Percentiles rank a stretch among this genome's conserved stretches.
Conservation (phyloP, 2,797 vertebrate species). For the Gymnodraco acuticeps region DNA sequence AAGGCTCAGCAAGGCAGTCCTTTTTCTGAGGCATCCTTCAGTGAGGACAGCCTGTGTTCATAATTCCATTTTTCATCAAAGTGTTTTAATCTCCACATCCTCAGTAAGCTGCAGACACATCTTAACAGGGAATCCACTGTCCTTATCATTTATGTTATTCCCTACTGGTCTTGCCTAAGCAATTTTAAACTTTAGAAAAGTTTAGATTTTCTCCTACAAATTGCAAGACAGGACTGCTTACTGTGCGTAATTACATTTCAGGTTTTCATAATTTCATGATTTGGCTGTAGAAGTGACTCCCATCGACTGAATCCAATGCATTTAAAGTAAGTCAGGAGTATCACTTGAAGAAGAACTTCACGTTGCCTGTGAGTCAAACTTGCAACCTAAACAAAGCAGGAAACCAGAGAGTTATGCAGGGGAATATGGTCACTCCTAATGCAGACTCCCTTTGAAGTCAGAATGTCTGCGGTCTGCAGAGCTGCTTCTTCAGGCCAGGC, state of each 20-base stretch:
- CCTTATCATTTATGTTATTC: conserved; percentile 68
- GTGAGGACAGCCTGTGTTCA: conserved; percentile 72
- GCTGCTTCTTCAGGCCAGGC: conserved; percentile 54
- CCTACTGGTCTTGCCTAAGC: conserved; percentile 47
- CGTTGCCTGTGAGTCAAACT: conserved; percentile 36
- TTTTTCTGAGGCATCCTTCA: conserved; percentile 74
- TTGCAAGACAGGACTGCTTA: conserved; percentile 42
- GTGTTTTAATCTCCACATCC: conserved; percentile 79
- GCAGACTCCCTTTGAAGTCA: conserved; percentile 60
- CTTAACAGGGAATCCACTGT: conserved; percentile 69
- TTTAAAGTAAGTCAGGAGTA: conserved; percentile 18
- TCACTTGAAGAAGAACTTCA: conserved; percentile 14
- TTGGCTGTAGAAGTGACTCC: conserved; percentile 12
- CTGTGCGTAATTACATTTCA: conserved; percentile 55
- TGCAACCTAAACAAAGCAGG: conserved; percentile 58
- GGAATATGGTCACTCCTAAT: conserved; percentile 52
- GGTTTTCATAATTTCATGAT: conserved; percentile 34
- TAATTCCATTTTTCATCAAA: conserved; percentile 86
- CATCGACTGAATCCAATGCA: conserved; percentile 7
- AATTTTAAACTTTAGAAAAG: conserved; percentile 58
- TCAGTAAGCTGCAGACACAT: conserved; percentile 68
- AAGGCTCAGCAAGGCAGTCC: conserved; percentile 74
- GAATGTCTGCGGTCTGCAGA: conserved; percentile 44
- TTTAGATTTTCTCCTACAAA: conserved; percentile 47
- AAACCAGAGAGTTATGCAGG: conserved; percentile 49